Evolutionary conservation across 1,140 invertebrate genomes (phyloP), one percentile per base, ranked within the genome.

Genomic region (Leptopilina boulardi): DNA sequence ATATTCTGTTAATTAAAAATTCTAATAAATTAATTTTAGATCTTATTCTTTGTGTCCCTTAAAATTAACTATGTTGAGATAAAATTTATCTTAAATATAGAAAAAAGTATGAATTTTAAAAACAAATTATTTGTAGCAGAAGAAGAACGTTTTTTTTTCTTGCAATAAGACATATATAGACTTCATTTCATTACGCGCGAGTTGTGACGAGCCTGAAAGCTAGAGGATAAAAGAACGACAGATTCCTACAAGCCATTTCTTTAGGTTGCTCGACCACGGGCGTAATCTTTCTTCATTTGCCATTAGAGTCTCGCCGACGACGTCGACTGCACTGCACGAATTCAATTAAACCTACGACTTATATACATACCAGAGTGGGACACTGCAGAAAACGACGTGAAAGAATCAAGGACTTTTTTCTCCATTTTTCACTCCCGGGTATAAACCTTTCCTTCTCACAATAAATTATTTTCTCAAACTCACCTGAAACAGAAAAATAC

Each of bases 281-380:
- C 70, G 71, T 72, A 76, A 77, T 81, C 76, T 83, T 76, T 80
- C 82, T 82, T 84, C 80, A 77, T 83, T 83, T 80, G 77, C 71
- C 73, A 79, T 47, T 80, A 30, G 23, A 66, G 80, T 70, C 80
- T 18, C 74, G 78, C 70, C 42, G 59, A 41, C 41, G 56, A 41
- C 21, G 70, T 23, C 73, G 72, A 74, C 73, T 74, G 30, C 71
- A 42, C 30, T 59, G 77, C 42, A 66, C 72, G 73, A 82, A 80
- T 83, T 78, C 76, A 80, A 75, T 77, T 70, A 47, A 78, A 74
- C 66, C 59, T 66, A 66, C 23, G 26, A 66, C 59, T 66, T 66
- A 30, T 66, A 66, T 66, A 66, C 59, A 30, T 66, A 66, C 59
- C 59, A 66, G 59, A 66, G 59, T 30, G 59, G 26, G 59, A 66